These are phyloP conservation scores for Ochlodes sylvanus DNA, from an alignment of 2,888 invertebrate genomes.

Conservation along the genomic window DNA sequence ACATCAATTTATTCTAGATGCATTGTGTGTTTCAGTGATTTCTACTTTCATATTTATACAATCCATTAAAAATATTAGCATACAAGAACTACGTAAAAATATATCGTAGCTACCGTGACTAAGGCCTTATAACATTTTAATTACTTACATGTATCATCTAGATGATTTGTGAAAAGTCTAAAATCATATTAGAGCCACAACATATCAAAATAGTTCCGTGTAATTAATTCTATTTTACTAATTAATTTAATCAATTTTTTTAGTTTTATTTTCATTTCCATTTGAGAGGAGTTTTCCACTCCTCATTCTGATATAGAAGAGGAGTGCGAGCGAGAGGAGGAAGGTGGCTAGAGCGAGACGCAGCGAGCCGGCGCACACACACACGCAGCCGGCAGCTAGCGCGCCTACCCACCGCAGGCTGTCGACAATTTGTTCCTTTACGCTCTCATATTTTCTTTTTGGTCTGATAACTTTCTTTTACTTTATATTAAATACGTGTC, in stretches of 20 bases:
- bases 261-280: constrained; percentile 8
- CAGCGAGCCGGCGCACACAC: constrained; percentile 68
- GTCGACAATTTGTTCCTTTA: constrained; percentile 42
- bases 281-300: constrained; percentile 39
- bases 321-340: constrained; percentile 65
- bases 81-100: too few species aligned
- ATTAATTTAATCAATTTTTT: not conserved
- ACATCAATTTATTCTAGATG: too few species aligned
- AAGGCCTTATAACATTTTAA: not conserved
- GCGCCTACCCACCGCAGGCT: constrained; percentile 63
- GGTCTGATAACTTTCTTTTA: not conserved
- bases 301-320: constrained; percentile 53
- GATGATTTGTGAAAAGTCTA: not conserved
- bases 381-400: constrained; percentile 63
- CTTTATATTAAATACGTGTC: too few species aligned
- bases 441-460: not conserved
- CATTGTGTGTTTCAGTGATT: too few species aligned
- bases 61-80: too few species aligned
- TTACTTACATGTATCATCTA: not conserved
- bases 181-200: not conserved
- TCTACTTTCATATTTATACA: too few species aligned
- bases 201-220: not conserved
- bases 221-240: not conserved
- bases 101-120: too few species aligned
- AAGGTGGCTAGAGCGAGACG: constrained; percentile 72